Conservation (phyloP, 2,888 invertebrate species). For the Anagyrus pseudococci region DNA sequence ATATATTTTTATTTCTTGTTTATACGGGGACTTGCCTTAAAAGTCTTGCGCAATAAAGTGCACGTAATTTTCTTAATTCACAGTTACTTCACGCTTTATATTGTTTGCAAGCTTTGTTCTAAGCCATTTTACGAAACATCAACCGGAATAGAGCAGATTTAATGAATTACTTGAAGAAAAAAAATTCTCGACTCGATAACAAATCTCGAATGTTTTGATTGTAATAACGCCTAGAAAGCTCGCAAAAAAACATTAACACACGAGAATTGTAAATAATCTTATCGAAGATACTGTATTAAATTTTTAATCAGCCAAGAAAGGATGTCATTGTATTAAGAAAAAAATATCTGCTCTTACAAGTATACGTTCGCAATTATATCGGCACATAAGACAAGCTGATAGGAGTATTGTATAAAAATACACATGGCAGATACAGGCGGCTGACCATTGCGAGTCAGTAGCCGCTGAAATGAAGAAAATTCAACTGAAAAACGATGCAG, state of each 20-base stretch:
- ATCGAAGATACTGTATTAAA: background rate
- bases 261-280: background rate
- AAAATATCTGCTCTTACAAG: constrained; percentile 19
- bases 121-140: constrained; percentile 16
- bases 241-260: background rate
- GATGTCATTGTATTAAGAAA: background rate
- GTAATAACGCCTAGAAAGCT: background rate
- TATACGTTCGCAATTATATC: constrained; percentile 10
- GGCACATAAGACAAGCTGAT: constrained; percentile 7
- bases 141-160: constrained; percentile 12
- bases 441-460: constrained; percentile 4
- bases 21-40: constrained; percentile 10
- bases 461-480: constrained; percentile 4
- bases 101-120: constrained; percentile 25
- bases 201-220: background rate
- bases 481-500: constrained; percentile 12
- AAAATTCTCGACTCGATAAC: too few species aligned
- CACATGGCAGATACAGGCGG: constrained; percentile 3
- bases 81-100: constrained; percentile 11
- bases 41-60: constrained; percentile 20
- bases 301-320: constrained; percentile 18
- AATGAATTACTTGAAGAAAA: constrained; percentile 2
- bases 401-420: constrained; percentile 26
- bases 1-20: constrained; percentile 1
- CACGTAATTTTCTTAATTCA: constrained; percentile 6